Conservation (phyloP, 2,888 invertebrate genomes). For the Candidula unifasciata region DNA sequence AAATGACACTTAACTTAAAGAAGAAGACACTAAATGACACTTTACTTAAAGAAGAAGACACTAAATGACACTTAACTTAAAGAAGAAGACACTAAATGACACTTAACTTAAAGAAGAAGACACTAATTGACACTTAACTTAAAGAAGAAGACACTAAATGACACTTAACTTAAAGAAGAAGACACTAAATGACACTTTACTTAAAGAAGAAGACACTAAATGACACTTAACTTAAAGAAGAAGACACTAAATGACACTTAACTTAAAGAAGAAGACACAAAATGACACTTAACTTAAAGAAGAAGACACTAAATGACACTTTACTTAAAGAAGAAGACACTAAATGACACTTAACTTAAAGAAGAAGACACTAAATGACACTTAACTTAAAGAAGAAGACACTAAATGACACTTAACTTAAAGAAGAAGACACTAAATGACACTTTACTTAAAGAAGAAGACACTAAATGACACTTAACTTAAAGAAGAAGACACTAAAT, state of each 20-base stretch:
- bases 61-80: not conserved
- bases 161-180: not conserved
- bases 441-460: no score
- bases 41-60: not conserved
- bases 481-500: not conserved
- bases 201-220: no score
- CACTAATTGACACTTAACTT: not conserved
- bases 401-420: not conserved
- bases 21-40: not conserved
- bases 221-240: not conserved
- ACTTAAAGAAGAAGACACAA: not conserved
- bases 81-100: not conserved
- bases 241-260: not conserved
- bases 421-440: not conserved
- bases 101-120: not conserved
- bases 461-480: not conserved
- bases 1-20: not conserved
- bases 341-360: not conserved
- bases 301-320: not conserved
- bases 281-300: not conserved
- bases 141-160: constrained; percentile 9
- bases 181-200: not conserved
- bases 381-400: not conserved
- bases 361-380: not conserved
- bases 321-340: no score